phyloP scores from a whole-genome alignment of 2,797 vertebrate genomes.

The Lepilemur ruficaudatus region DNA sequence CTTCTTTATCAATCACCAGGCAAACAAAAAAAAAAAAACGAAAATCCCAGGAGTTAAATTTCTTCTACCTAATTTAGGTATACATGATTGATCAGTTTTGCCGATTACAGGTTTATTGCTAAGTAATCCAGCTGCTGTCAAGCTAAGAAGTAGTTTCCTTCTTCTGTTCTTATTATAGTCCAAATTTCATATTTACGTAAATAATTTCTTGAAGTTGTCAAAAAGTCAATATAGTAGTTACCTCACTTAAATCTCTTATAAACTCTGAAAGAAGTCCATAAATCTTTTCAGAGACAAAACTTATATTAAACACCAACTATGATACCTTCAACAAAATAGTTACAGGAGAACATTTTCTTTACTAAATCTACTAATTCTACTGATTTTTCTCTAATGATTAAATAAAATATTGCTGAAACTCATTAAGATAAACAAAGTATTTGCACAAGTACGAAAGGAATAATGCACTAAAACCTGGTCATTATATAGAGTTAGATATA shows the following conservation, averaged over 20 bases:
- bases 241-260: not conserved
- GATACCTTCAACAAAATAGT: not conserved
- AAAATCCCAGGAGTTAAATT: not conserved
- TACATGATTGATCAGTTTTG: not conserved
- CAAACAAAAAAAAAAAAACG: not conserved
- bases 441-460: not conserved
- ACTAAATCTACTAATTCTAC: not conserved
- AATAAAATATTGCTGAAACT: not conserved
- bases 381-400: not conserved
- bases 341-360: not conserved
- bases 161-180: not conserved
- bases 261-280: not conserved
- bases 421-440: not conserved
- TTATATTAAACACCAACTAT: not conserved
- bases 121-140: not conserved
- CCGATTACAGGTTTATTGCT: not conserved
- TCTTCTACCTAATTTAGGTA: not conserved
- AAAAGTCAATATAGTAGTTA: not conserved
- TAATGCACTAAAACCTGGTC: not conserved
- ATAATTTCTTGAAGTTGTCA: not conserved
- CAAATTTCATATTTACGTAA: not conserved
- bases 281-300: not conserved
- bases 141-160: not conserved
- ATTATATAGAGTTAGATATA: not conserved
- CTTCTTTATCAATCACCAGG: not conserved